A percentile compares a stretch with the other conserved stretches of the same genome.
These are phyloP conservation scores for Andrena bucephala DNA, from an alignment of 2,888 invertebrate species.

Conservation along the genomic window DNA sequence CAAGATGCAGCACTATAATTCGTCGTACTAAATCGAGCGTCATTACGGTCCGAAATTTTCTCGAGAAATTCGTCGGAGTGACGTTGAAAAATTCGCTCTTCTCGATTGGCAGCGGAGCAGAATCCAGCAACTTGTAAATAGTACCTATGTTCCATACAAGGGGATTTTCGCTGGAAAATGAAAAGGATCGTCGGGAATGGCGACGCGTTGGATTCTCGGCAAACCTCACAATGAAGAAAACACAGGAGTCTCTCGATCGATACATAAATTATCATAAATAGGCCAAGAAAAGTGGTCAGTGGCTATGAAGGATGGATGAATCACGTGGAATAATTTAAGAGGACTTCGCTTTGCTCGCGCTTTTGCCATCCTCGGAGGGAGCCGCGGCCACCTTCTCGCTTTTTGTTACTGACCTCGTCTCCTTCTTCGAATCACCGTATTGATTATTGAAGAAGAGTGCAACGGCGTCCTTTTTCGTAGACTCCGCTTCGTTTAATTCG, in stretches of 20 bases:
- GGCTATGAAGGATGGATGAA: constrained; percentile 14
- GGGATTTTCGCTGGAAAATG: neutral
- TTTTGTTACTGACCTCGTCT: constrained; percentile 70
- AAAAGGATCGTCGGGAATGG: neutral
- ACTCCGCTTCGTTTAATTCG: constrained; percentile 46
- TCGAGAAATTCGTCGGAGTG: neutral
- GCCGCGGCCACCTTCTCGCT: constrained; percentile 48
- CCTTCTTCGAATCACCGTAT: constrained; percentile 73
- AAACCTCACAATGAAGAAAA: neutral
- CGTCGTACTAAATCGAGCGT: neutral
- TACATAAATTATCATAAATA: constrained; percentile 39
- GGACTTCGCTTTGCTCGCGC: constrained; percentile 43
- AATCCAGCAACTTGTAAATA: constrained; percentile 3
- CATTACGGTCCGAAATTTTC: neutral
- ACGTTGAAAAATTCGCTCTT: neutral
- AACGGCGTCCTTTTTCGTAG: constrained; percentile 71
- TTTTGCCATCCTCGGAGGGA: constrained; percentile 23
- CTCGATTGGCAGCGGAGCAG: neutral
- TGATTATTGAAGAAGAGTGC: constrained; percentile 79
- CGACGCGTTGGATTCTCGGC: neutral
- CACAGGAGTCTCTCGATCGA: constrained; percentile 3
- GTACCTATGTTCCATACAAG: neutral
- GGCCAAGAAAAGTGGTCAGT: constrained; percentile 7
- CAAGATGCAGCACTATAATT: neutral
- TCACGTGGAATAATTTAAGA: constrained; percentile 34